These are phyloP conservation scores for Philonicus albiceps DNA, from an alignment of 2,888 invertebrate species.

Conservation along the genomic window DNA sequence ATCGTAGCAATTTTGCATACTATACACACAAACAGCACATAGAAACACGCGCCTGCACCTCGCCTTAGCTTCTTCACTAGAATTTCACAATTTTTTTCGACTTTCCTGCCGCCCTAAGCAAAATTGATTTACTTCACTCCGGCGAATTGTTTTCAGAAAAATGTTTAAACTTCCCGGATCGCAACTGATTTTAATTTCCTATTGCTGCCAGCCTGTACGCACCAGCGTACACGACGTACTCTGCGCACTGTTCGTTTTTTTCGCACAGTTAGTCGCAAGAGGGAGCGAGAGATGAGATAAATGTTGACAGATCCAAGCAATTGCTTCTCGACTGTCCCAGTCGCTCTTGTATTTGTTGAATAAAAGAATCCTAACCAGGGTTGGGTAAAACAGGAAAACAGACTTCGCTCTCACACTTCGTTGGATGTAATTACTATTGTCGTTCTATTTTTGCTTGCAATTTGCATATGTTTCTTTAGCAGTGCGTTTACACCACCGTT, in stretches of 20 bases:
- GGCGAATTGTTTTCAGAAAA: background rate
- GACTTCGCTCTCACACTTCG: background rate
- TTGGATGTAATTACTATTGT: background rate
- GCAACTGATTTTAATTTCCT: background rate
- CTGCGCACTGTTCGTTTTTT: slow-evolving; percentile 3
- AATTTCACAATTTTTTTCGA: background rate
- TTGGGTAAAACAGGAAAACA: background rate
- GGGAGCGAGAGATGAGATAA: background rate
- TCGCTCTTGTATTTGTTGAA: background rate
- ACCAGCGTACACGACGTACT: slow-evolving; percentile 24
- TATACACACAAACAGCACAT: background rate
- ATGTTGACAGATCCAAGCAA: background rate
- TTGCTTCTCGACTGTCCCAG: background rate
- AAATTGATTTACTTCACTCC: background rate
- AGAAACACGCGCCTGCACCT: slow-evolving; percentile 20
- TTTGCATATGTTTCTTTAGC: background rate
- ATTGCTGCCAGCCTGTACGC: slow-evolving; percentile 1
- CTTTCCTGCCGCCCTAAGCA: background rate
- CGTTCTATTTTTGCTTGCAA: background rate
- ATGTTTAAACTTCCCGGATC: background rate
- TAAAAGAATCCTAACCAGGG: background rate
- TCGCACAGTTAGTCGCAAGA: background rate
- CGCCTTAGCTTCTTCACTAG: background rate
- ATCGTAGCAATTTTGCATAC: background rate
- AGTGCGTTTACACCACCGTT: slow-evolving; percentile 9